Percentiles rank a stretch among this genome's conserved stretches.
phyloP scores from a whole-genome alignment of 2,113 vertebrate species.

The Callithrix jacchus region DNA sequence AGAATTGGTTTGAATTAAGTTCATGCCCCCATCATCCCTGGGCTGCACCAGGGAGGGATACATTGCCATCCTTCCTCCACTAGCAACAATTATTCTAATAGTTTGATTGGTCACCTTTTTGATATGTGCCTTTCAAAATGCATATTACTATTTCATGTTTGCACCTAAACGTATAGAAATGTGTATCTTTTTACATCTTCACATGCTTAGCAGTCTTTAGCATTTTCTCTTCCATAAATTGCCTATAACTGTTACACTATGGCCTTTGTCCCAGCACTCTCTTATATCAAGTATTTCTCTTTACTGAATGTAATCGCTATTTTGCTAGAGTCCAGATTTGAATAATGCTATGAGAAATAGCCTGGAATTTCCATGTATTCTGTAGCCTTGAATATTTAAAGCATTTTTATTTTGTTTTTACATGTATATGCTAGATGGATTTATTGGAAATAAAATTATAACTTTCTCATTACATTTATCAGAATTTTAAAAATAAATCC shows the following conservation, averaged over 20 bases:
- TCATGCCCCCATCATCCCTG: not conserved
- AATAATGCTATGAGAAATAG: not conserved
- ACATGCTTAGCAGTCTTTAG: not conserved
- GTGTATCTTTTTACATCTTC: not conserved
- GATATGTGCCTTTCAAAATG: not conserved
- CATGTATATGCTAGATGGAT: not conserved
- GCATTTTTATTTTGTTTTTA: not conserved
- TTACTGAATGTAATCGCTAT: not conserved
- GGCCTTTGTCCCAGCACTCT: not conserved
- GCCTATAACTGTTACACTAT: too few species aligned
- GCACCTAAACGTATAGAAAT: not conserved
- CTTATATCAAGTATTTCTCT: not conserved
- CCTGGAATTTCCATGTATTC: not conserved
- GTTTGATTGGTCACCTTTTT: not conserved
- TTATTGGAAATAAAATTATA: not conserved
- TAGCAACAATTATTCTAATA: not conserved
- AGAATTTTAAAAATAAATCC: not conserved
- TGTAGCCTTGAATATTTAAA: not conserved
- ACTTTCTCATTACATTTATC: not conserved
- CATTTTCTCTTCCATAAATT: not conserved
- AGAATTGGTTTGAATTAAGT: too few species aligned
- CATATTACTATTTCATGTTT: not conserved
- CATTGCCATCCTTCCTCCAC: not conserved
- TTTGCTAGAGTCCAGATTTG: not conserved
- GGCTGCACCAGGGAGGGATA: too few species aligned